phyloP scores from a whole-genome alignment of 2,888 invertebrate genomes.

The Spatulosminthurus flaviceps region DNA sequence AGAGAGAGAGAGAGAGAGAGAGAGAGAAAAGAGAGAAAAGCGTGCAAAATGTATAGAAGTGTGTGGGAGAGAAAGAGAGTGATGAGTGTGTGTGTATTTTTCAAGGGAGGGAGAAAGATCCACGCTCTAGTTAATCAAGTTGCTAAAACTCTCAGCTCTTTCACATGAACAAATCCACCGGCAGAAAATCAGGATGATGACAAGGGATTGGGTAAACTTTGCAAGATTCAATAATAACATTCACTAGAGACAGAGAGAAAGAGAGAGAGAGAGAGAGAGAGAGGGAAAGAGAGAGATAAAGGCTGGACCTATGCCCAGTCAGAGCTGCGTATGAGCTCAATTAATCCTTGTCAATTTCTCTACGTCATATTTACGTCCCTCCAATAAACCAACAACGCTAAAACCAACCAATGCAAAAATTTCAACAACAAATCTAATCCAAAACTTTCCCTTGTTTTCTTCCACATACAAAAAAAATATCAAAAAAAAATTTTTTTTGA shows the following conservation, averaged over 20 bases:
- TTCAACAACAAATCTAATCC: too few relatives aligned
- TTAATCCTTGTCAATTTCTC: background rate
- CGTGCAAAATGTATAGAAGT: background rate
- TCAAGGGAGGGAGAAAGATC: background rate
- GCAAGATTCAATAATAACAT: background rate
- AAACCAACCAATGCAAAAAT: too few relatives aligned
- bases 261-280: background rate
- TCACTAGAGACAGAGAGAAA: too few relatives aligned
- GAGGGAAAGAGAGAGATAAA: background rate
- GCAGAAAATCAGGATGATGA: too few relatives aligned
- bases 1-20: background rate
- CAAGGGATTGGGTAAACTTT: background rate
- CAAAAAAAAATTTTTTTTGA: too few relatives aligned
- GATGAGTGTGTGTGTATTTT: too few relatives aligned
- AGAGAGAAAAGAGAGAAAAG: too few relatives aligned
- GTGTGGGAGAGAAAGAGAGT: background rate
- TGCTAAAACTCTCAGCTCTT: background rate
- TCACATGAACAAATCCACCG: too few relatives aligned
- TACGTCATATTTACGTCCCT: too few relatives aligned
- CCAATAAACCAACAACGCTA: background rate
- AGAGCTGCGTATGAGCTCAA: background rate
- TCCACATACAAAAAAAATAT: too few relatives aligned
- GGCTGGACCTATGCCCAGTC: background rate
- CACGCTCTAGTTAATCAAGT: constrained; percentile 1
- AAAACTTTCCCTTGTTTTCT: too few relatives aligned